phyloP scores from a whole-genome alignment of 1,140 invertebrate species.

The Drosophila murphyi region DNA sequence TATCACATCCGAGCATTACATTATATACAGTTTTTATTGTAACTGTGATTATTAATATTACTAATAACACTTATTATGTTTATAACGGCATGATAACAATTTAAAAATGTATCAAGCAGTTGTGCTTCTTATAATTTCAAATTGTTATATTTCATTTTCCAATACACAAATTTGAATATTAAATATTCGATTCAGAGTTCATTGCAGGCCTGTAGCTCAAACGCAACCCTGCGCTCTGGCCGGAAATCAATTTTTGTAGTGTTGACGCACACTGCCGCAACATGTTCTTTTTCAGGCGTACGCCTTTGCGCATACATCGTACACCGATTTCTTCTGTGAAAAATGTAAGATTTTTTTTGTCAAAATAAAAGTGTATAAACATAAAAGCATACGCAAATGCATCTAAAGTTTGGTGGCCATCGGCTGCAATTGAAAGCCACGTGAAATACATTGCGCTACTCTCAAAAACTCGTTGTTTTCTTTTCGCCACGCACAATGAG shows the following conservation, averaged over 20 bases:
- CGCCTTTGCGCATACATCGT: constrained; percentile 84
- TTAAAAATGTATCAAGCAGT: too few relatives aligned
- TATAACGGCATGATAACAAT: too few relatives aligned
- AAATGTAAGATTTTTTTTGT: constrained; percentile 77
- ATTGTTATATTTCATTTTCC: neutral
- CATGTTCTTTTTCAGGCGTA: constrained; percentile 85
- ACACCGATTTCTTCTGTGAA: constrained; percentile 77
- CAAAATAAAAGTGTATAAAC: constrained; percentile 50
- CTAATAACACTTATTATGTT: too few relatives aligned
- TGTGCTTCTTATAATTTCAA: too few relatives aligned
- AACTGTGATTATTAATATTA: too few relatives aligned
- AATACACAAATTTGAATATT: neutral
- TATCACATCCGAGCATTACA: too few relatives aligned
- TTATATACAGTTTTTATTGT: too few relatives aligned
- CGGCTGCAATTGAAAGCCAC: constrained; percentile 22
- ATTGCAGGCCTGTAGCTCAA: constrained; percentile 45
- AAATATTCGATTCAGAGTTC: constrained; percentile 23
- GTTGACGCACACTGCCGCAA: constrained; percentile 72
- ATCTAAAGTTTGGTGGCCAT: constrained; percentile 12
- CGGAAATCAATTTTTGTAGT: constrained; percentile 58
- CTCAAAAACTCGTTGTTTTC: constrained; percentile 4
- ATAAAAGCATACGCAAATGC: constrained; percentile 38
- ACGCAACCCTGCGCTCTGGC: constrained; percentile 54
- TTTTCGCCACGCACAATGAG: constrained; percentile 60
- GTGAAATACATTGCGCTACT: constrained; percentile 42